Evolutionary conservation across 1,140 invertebrate genomes (phyloP).

Genomic region (Proales similis): DNA sequence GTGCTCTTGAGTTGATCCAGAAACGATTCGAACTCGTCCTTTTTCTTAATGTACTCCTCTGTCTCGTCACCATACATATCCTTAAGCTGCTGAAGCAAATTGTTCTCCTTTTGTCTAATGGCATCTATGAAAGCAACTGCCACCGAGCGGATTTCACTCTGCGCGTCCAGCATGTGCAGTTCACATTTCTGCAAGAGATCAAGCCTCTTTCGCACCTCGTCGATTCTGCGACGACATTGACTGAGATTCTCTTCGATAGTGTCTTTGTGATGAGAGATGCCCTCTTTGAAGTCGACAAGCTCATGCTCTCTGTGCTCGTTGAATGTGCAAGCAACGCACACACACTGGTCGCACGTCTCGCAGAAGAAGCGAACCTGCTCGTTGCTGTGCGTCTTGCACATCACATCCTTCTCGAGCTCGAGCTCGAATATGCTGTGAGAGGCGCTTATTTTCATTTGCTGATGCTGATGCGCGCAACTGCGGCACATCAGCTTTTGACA

Average conservation of each 20-base stretch:
- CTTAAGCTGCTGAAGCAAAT: conserved; percentile 51
- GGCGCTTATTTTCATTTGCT: conserved; percentile 51
- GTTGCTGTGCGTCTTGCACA: conserved; percentile 53
- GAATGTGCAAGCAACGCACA: conserved; percentile 54
- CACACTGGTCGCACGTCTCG: conserved; percentile 52
- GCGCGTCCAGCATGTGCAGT: conserved; percentile 5
- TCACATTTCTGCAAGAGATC: conserved; percentile 14
- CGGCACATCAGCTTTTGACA: conserved; percentile 54
- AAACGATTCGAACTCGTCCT: conserved; percentile 48
- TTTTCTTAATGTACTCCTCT: conserved; percentile 48
- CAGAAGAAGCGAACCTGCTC: conserved; percentile 54
- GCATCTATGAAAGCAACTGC: conserved; percentile 48
- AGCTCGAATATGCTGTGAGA: conserved; percentile 53
- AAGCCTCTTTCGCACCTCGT: conserved; percentile 21
- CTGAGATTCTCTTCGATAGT: conserved; percentile 46
- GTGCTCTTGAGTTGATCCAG: conserved; percentile 52
- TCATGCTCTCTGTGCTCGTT: conserved; percentile 55
- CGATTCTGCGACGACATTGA: conserved; percentile 46
- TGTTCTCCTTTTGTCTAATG: conserved; percentile 48
- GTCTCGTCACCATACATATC: conserved; percentile 48
- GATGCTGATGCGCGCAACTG: conserved; percentile 50
- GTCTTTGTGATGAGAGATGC: conserved; percentile 51
- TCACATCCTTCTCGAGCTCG: conserved; percentile 54
- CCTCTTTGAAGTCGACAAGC: conserved; percentile 51
- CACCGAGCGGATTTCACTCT: conserved; percentile 37